Evolutionary conservation across 1,140 invertebrate species (phyloP).

Genomic region (Tetranychus urticae): DNA sequence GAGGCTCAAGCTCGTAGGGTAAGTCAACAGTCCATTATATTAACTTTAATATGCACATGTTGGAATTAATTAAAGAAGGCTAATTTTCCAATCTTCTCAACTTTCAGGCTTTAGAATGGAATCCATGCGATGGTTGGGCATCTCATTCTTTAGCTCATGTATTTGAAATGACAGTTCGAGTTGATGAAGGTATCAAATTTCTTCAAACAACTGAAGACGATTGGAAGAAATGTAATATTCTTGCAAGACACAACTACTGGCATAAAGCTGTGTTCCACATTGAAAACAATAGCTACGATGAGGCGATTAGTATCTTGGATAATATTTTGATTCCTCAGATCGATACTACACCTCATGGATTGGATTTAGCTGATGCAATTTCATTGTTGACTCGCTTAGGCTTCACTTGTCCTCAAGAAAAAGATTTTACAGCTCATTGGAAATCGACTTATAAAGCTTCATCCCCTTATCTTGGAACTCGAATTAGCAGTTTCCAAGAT

Average conservation of each 20-base stretch:
- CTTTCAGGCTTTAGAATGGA: constrained; percentile 19
- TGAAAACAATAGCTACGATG: constrained; percentile 23
- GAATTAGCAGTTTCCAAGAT: constrained; percentile 31
- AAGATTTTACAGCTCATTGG: constrained; percentile 20
- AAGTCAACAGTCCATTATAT: too few relatives aligned
- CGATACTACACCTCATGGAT: constrained; percentile 20
- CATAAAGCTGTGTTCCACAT: constrained; percentile 29
- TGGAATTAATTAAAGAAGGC: too few relatives aligned
- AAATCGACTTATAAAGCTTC: constrained; percentile 19
- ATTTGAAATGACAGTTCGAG: constrained; percentile 27
- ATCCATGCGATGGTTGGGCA: constrained; percentile 29
- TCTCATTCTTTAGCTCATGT: constrained; percentile 32
- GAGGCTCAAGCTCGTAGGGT: constrained; percentile 19
- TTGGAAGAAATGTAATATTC: constrained; percentile 27
- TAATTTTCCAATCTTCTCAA: too few relatives aligned
- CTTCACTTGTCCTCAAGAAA: constrained; percentile 13
- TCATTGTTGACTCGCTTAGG: constrained; percentile 27
- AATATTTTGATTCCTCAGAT: constrained; percentile 13
- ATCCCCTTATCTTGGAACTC: constrained; percentile 24
- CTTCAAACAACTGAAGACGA: constrained; percentile 23
- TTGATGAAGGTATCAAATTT: constrained; percentile 26
- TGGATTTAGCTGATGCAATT: constrained; percentile 28
- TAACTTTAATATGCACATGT: too few relatives aligned
- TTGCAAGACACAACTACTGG: constrained; percentile 33
- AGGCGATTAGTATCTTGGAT: constrained; percentile 25